These are phyloP conservation scores for Mola mola DNA, from an alignment of 2,113 vertebrate species.

Conservation along the genomic window DNA sequence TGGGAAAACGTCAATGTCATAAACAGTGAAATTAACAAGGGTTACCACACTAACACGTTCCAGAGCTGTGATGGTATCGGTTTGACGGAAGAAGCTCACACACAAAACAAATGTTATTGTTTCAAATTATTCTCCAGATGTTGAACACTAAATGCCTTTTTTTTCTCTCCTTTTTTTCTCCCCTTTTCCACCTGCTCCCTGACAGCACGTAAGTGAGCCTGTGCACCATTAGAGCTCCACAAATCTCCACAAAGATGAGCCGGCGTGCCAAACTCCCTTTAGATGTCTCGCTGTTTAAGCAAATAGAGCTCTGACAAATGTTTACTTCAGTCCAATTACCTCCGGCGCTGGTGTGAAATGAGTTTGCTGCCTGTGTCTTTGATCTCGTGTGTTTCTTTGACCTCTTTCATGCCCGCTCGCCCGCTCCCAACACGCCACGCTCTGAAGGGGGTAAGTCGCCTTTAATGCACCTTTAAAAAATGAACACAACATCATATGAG, in stretches of 20 bases:
- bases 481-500: too few species aligned
- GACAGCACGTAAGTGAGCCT: slow-evolving; percentile 83
- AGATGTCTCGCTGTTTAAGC: slow-evolving; percentile 85
- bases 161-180: slow-evolving; percentile 87
- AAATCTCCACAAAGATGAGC: slow-evolving; percentile 35
- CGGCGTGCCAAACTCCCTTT: slow-evolving; percentile 76
- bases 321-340: slow-evolving; percentile 88
- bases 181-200: slow-evolving; percentile 43
- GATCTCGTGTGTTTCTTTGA: slow-evolving; percentile 30
- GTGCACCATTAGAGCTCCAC: slow-evolving; percentile 81
- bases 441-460: slow-evolving; percentile 91
- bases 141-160: neutral
- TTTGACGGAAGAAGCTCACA: too few species aligned
- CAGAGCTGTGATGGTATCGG: too few species aligned
- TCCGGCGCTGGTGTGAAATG: slow-evolving; percentile 90
- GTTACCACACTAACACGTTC: too few species aligned
- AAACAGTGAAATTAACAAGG: too few species aligned
- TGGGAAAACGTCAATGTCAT: too few species aligned
- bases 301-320: slow-evolving; percentile 89
- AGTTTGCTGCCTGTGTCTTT: slow-evolving; percentile 84
- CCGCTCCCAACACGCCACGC: too few species aligned
- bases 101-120: too few species aligned
- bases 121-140: too few species aligned
- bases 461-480: slow-evolving; percentile 75
- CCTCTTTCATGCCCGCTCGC: slow-evolving; percentile 85